Evolutionary conservation across 2,797 vertebrate species (phyloP).

Genomic region (Alosa sapidissima): DNA sequence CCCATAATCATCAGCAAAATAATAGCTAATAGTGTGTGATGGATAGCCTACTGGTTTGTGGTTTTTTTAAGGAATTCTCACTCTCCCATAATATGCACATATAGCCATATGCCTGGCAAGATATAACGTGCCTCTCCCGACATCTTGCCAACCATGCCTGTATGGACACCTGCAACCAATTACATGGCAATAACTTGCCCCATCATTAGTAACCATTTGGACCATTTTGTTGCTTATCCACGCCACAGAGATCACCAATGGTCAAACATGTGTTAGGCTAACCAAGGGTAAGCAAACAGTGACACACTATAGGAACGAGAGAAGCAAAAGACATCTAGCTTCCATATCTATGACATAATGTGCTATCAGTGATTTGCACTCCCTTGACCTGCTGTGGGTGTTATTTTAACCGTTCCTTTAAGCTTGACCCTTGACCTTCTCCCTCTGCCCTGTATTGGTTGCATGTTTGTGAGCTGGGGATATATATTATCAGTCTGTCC

Average conservation of each 20-base stretch:
- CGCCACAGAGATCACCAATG: not conserved
- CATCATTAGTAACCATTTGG: constrained; percentile 16
- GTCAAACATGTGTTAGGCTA: not conserved
- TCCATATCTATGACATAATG: not conserved
- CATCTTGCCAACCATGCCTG: not conserved
- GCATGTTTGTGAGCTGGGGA: not conserved
- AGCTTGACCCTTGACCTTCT: not conserved
- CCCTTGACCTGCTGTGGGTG: not conserved
- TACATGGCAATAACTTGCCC: not conserved
- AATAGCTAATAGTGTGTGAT: not conserved
- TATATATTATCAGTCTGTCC: not conserved
- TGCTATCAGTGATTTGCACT: not conserved
- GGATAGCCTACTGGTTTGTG: not conserved
- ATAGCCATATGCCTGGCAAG: not conserved
- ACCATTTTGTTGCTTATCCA: constrained; percentile 1
- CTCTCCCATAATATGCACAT: not conserved
- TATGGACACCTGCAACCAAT: constrained; percentile 18
- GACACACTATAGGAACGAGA: not conserved
- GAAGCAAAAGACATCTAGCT: not conserved
- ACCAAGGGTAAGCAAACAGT: constrained; percentile 14
- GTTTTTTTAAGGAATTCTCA: not conserved
- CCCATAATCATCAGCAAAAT: not conserved
- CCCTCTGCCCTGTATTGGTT: not conserved
- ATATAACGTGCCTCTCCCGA: not conserved
- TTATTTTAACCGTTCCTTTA: not conserved